phyloP scores from a whole-genome alignment of 2,113 vertebrate species.

The Myiozetetes cayanensis region DNA sequence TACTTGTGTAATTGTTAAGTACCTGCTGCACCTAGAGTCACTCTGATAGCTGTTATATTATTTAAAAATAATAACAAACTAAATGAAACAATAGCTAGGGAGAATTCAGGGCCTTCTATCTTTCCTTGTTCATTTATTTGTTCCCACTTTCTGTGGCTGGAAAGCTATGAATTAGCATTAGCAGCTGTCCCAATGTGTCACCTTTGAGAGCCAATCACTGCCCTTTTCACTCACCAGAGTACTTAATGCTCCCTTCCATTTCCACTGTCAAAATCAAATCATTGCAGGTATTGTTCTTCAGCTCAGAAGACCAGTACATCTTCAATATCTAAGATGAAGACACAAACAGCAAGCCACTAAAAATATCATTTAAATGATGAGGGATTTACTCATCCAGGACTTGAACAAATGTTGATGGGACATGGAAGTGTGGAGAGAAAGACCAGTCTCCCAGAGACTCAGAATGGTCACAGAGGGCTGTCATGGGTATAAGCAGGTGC shows the following conservation, averaged over 20 bases:
- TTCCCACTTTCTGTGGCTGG: background rate
- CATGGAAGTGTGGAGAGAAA: background rate
- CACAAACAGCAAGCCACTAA: background rate
- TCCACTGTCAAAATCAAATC: conserved; percentile 72
- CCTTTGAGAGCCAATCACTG: background rate
- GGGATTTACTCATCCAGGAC: background rate
- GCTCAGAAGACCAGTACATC: conserved; percentile 71
- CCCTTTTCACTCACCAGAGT: conserved; percentile 27
- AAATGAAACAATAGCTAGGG: background rate
- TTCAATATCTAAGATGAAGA: conserved; percentile 71
- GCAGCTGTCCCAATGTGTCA: fast-evolving
- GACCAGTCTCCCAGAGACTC: background rate
- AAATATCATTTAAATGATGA: background rate
- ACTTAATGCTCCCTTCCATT: conserved; percentile 34
- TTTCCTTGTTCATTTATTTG: background rate
- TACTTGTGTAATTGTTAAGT: background rate
- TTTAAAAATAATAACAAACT: background rate
- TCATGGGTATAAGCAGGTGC: fast-evolving
- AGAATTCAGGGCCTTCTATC: background rate
- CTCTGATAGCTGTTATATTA: background rate
- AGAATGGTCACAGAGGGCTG: background rate
- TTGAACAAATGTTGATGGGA: background rate
- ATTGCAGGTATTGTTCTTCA: conserved; percentile 45
- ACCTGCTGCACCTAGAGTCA: background rate
- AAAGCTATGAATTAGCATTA: background rate